These are phyloP conservation scores for Cyrtonyx montezumae DNA, from an alignment of 2,113 vertebrate genomes.

Conservation along the genomic window DNA sequence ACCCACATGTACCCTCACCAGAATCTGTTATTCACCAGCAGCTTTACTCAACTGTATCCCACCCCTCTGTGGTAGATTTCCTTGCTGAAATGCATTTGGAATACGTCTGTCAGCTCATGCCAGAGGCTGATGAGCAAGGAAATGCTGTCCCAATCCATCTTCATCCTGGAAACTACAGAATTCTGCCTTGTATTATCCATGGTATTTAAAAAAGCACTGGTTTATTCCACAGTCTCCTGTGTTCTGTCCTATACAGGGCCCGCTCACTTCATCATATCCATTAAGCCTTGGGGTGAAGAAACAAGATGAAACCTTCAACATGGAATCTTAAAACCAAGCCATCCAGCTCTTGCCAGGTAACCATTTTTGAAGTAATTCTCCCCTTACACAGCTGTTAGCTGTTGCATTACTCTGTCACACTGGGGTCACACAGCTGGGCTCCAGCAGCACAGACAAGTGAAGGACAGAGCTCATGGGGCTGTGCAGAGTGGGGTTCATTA, in stretches of 20 bases:
- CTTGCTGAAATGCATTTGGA: neutral
- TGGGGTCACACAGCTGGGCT: rapidly evolving
- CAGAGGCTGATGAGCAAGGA: neutral
- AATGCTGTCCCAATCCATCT: neutral
- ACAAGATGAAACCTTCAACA: neutral
- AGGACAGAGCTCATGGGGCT: neutral
- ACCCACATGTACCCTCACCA: neutral
- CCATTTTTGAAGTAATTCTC: neutral
- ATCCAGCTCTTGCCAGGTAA: neutral
- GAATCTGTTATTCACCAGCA: neutral
- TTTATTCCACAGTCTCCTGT: neutral
- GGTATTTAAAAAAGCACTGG: neutral
- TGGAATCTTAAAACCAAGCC: neutral
- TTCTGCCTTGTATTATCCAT: neutral
- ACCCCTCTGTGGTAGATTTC: neutral
- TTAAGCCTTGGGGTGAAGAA: neutral
- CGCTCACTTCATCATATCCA: neutral
- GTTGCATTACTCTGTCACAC: neutral
- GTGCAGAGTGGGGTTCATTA: rapidly evolving
- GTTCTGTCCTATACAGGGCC: neutral
- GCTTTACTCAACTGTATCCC: neutral
- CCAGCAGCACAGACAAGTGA: rapidly evolving
- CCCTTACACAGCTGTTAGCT: neutral
- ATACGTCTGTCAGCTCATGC: neutral
- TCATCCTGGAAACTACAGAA: neutral